Percentiles rank a stretch among this genome's conserved stretches.
These are phyloP conservation scores for Heteromyza rotundicornis DNA, from an alignment of 2,888 invertebrate species.

Conservation along the genomic window DNA sequence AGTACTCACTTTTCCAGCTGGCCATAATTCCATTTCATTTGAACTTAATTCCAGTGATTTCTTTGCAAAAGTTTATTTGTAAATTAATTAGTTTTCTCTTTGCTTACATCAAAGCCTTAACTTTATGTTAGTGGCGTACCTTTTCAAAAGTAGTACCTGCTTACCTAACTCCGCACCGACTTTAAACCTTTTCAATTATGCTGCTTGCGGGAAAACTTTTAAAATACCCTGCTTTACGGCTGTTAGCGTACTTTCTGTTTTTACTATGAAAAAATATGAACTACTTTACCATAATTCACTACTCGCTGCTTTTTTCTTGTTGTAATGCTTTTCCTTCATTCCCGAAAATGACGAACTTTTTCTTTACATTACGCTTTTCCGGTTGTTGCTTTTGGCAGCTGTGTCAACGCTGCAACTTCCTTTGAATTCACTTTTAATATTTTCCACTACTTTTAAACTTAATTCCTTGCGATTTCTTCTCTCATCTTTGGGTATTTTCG, in stretches of 20 bases:
- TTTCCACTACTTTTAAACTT: not conserved
- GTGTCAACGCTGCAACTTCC: not conserved
- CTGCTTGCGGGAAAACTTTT: not conserved
- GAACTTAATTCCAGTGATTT: not conserved
- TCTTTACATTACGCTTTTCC: not conserved
- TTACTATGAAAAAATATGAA: not conserved
- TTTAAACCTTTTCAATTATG: not conserved
- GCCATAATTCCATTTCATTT: not conserved
- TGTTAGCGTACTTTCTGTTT: not conserved
- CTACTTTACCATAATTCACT: not conserved
- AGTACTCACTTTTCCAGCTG: not conserved
- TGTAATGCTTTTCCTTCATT: not conserved
- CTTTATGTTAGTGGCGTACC: too few relatives aligned
- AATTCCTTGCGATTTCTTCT: not conserved
- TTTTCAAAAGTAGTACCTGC: too few relatives aligned
- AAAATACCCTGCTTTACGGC: not conserved
- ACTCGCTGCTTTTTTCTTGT: not conserved
- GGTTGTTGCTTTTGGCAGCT: too few relatives aligned
- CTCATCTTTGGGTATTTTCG: not conserved
- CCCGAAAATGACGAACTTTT: not conserved
- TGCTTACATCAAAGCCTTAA: too few relatives aligned
- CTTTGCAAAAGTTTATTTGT: not conserved
- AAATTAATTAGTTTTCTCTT: too few relatives aligned
- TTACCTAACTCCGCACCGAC: not conserved
- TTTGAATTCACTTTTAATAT: not conserved